A percentile compares a stretch with the other conserved stretches of the same genome.
phyloP scores from a whole-genome alignment of 2,888 invertebrate species.

The Drosophila diplacantha region DNA sequence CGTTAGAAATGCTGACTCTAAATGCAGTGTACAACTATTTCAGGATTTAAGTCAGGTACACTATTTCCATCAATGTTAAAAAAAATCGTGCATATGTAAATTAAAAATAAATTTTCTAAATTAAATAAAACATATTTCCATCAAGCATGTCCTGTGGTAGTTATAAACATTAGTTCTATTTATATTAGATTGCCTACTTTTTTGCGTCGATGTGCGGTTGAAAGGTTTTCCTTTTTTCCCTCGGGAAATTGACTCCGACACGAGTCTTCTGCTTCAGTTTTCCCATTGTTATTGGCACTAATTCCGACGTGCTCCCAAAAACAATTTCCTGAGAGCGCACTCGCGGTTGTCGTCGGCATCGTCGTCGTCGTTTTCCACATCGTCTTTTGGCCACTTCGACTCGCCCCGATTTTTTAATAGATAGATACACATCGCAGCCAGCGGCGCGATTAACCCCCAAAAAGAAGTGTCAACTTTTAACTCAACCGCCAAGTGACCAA shows the following conservation, averaged over 20 bases:
- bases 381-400: slow-evolving; percentile 61
- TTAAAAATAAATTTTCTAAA: too few species aligned
- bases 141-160: too few species aligned
- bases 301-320: slow-evolving; percentile 50
- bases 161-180: background rate
- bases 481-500: slow-evolving; percentile 33
- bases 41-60: background rate
- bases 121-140: background rate
- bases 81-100: background rate
- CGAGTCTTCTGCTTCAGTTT: slow-evolving; percentile 15
- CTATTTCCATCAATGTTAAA: background rate
- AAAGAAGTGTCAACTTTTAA: slow-evolving; percentile 58
- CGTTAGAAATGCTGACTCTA: background rate
- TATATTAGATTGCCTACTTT: slow-evolving; percentile 8
- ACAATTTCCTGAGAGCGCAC: slow-evolving; percentile 63
- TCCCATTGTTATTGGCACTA: slow-evolving; percentile 62
- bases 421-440: slow-evolving; percentile 67
- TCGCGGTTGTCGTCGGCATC: slow-evolving; percentile 38
- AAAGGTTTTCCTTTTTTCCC: slow-evolving; percentile 20
- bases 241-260: slow-evolving; percentile 20
- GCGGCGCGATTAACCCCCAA: slow-evolving; percentile 67
- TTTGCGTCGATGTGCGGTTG: background rate
- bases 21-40: background rate
- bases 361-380: slow-evolving; percentile 37
- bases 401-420: slow-evolving; percentile 71